These are phyloP conservation scores for Smittia sp. DNA, from an alignment of 2,888 invertebrate genomes.

Conservation along the genomic window DNA sequence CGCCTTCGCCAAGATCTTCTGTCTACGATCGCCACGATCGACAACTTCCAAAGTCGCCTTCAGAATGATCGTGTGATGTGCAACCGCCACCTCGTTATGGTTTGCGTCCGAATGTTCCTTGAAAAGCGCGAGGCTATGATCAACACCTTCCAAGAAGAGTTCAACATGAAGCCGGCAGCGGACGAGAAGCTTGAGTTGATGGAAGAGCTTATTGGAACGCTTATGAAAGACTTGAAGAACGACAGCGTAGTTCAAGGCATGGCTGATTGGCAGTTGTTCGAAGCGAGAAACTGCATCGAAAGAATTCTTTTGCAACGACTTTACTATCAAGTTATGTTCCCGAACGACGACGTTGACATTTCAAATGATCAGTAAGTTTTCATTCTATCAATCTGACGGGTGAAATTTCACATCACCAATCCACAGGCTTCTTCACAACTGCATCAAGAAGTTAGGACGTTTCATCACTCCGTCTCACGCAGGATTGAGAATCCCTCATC, in stretches of 20 bases:
- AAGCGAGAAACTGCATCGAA: conserved; percentile 81
- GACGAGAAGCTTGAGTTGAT: conserved; percentile 91
- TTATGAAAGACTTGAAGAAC: conserved; percentile 66
- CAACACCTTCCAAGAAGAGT: conserved; percentile 73
- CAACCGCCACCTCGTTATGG: conserved; percentile 68
- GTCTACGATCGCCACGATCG: conserved; percentile 69
- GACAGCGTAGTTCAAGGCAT: conserved; percentile 72
- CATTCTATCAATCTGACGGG: not conserved
- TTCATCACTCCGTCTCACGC: conserved; percentile 76
- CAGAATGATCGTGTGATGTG: conserved; percentile 70
- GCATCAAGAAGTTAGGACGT: conserved; percentile 77
- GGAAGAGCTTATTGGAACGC: conserved; percentile 72
- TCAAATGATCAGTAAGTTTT: conserved; percentile 78
- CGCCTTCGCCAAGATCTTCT: conserved; percentile 76
- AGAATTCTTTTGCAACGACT: conserved; percentile 87
- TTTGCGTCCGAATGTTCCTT: conserved; percentile 77
- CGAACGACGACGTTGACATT: conserved; percentile 94
- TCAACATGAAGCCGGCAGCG: conserved; percentile 66
- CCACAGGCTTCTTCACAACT: conserved; percentile 77
- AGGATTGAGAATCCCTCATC: conserved; percentile 76
- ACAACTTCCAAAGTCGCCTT: conserved; percentile 61
- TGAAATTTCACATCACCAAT: conserved; percentile 3
- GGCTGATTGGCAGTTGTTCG: conserved; percentile 62
- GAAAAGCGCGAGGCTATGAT: conserved; percentile 73
- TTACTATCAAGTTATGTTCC: conserved; percentile 90